Percentiles rank a stretch among this genome's conserved stretches.
These are phyloP conservation scores for Cottoperca gobio DNA, from an alignment of 2,797 vertebrate species.

Conservation along the genomic window DNA sequence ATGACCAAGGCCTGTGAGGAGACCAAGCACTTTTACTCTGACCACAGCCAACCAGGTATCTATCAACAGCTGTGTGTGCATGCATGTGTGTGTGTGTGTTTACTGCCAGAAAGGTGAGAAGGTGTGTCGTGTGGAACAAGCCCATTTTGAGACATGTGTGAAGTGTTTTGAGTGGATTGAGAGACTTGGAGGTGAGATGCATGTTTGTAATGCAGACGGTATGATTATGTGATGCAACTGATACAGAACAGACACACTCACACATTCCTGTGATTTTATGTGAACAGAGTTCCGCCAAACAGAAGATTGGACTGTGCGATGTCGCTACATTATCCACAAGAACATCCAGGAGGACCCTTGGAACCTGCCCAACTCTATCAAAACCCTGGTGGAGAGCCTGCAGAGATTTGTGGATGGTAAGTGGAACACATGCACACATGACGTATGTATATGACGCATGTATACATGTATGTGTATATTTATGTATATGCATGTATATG, in stretches of 20 bases:
- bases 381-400: slow-evolving; percentile 94
- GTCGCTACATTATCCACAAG: slow-evolving; percentile 91
- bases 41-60: slow-evolving; percentile 94
- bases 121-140: neutral
- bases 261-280: slow-evolving; percentile 11
- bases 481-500: too few relatives aligned
- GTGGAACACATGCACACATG: slow-evolving; percentile 46
- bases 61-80: slow-evolving; percentile 1
- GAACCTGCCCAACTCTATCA: slow-evolving; percentile 98
- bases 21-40: slow-evolving; percentile 96
- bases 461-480: too few relatives aligned
- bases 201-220: too few relatives aligned
- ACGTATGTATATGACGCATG: too few relatives aligned
- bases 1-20: slow-evolving; percentile 97
- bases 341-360: slow-evolving; percentile 99
- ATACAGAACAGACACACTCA: slow-evolving; percentile 6
- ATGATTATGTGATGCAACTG: too few relatives aligned
- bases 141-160: too few relatives aligned
- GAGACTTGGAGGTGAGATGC: too few relatives aligned
- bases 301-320: slow-evolving; percentile 92
- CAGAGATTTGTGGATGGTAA: slow-evolving; percentile 95
- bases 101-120: neutral
- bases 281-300: slow-evolving; percentile 93
- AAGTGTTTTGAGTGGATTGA: too few relatives aligned
- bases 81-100: slow-evolving; percentile 25